Evolutionary conservation across 1,140 invertebrate species (phyloP).

Genomic region (Procambarus virginalis): DNA sequence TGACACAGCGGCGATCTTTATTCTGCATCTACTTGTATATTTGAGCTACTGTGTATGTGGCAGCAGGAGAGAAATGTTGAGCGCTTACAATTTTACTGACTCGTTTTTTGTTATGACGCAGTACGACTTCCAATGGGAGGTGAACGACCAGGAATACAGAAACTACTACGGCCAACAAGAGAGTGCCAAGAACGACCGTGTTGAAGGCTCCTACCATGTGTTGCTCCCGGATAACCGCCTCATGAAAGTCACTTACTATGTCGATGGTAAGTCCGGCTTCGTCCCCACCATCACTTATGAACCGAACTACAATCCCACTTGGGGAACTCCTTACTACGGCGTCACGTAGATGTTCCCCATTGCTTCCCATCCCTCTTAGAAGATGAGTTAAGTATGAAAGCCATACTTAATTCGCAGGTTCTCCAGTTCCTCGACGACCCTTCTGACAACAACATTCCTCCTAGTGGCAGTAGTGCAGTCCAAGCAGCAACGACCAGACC

Average conservation of each 20-base stretch:
- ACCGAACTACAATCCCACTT: constrained; percentile 34
- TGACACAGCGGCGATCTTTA: too few relatives aligned
- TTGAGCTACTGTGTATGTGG: too few relatives aligned
- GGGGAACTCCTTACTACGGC: constrained; percentile 41
- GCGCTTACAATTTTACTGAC: not conserved
- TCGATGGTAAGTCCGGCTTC: constrained; percentile 68
- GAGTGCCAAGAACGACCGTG: constrained; percentile 45
- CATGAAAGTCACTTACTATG: constrained; percentile 68
- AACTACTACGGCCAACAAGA: constrained; percentile 71
- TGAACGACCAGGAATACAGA: constrained; percentile 81
- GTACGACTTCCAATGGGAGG: constrained; percentile 89
- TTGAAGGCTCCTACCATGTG: constrained; percentile 71
- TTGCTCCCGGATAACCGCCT: constrained; percentile 70
- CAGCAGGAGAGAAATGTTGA: too few relatives aligned
- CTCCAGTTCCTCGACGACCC: not conserved
- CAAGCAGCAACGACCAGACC: too few relatives aligned
- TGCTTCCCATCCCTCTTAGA: not conserved
- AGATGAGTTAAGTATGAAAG: too few relatives aligned
- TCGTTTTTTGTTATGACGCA: constrained; percentile 74
- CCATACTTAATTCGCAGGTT: not conserved
- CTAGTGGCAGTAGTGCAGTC: too few relatives aligned
- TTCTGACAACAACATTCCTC: not conserved
- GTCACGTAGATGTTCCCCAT: not conserved
- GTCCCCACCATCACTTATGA: constrained; percentile 64
- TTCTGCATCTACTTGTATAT: too few relatives aligned